phyloP scores from a whole-genome alignment of 1,140 invertebrate species.

The Patella vulgata region DNA sequence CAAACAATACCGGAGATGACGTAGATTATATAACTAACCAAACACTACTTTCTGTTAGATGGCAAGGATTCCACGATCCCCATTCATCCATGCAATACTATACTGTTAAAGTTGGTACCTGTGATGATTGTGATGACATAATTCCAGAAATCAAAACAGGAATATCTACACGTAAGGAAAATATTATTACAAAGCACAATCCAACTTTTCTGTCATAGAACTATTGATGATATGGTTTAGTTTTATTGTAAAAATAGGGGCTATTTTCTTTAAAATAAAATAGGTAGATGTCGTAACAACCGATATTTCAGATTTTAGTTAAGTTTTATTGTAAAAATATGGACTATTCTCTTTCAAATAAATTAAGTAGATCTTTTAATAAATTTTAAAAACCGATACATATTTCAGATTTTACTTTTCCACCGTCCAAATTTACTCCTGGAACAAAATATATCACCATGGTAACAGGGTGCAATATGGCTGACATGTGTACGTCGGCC shows the following conservation, averaged over 20 bases:
- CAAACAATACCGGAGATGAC: not conserved
- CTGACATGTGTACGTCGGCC: slow-evolving; percentile 28
- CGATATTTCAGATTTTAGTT: too few species aligned
- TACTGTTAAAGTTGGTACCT: slow-evolving; percentile 32
- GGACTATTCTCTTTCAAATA: too few species aligned
- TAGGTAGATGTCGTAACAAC: not conserved
- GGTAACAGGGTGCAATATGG: slow-evolving; percentile 44
- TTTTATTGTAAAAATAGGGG: too few species aligned
- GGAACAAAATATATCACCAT: slow-evolving; percentile 43
- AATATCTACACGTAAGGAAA: slow-evolving; percentile 12
- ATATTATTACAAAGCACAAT: too few species aligned
- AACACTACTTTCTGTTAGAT: slow-evolving; percentile 14
- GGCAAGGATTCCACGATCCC: slow-evolving; percentile 33
- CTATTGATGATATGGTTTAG: too few species aligned
- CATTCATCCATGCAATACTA: slow-evolving; percentile 27
- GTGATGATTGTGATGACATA: slow-evolving; percentile 34
- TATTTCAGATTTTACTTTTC: slow-evolving; percentile 28
- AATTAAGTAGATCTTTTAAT: too few species aligned
- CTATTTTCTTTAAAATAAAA: not conserved
- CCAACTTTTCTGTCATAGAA: too few species aligned
- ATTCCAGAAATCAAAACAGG: slow-evolving; percentile 24
- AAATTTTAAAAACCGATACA: not conserved
- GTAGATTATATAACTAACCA: slow-evolving; percentile 20
- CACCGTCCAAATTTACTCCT: slow-evolving; percentile 22
- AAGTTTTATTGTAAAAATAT: too few species aligned